These are phyloP conservation scores for Hapalemur alaotrensis DNA, from an alignment of 2,797 vertebrate species.

Conservation along the genomic window DNA sequence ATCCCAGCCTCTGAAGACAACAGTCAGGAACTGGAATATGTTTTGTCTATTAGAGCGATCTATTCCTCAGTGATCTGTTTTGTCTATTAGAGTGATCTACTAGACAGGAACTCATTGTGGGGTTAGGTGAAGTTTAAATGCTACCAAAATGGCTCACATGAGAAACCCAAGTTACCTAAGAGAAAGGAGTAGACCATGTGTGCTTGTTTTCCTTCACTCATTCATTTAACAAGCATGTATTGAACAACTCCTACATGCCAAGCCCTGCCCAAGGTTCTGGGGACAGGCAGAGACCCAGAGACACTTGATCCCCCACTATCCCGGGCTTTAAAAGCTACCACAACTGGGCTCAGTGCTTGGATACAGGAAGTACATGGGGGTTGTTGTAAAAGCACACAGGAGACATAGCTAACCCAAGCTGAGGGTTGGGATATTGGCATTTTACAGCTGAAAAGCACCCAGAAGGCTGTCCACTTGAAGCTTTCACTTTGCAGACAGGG, in stretches of 20 bases:
- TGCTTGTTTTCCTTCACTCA: background rate
- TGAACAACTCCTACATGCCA: background rate
- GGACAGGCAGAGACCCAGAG: background rate
- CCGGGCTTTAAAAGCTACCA: background rate
- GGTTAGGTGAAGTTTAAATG: background rate
- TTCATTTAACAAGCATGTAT: background rate
- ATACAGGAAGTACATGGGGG: rapidly evolving
- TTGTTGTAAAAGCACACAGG: background rate
- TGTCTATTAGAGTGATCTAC: background rate
- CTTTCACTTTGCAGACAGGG: background rate
- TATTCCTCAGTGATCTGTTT: background rate
- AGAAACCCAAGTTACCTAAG: background rate
- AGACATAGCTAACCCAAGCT: background rate
- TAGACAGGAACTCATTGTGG: background rate
- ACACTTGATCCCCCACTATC: background rate
- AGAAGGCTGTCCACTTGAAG: background rate
- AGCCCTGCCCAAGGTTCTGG: background rate
- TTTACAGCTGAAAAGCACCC: background rate
- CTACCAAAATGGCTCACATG: background rate
- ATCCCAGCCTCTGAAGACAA: background rate
- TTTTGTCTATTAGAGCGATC: background rate
- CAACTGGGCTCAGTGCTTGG: background rate
- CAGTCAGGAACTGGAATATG: background rate
- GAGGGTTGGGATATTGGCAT: background rate
- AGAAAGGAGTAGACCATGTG: background rate